Conservation (phyloP, 2,797 vertebrate species). For the Leptatherina wallacei region DNA sequence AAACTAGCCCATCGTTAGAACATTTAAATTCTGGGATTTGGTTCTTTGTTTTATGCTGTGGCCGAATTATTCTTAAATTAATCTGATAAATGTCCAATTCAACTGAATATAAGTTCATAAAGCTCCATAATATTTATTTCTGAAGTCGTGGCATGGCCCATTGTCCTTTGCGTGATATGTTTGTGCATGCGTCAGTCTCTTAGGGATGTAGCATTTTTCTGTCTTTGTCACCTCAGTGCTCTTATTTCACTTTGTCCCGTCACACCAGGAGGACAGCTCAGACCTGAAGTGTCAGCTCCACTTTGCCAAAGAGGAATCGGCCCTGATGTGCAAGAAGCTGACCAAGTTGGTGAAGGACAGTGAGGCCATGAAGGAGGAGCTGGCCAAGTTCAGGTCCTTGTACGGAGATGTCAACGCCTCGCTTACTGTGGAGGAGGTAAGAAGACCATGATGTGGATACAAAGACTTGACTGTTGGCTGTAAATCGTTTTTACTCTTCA, state of each 20-base stretch:
- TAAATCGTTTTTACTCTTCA: neutral
- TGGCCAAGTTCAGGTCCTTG: conserved; percentile 91
- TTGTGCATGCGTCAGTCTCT: neutral
- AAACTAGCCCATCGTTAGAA: neutral
- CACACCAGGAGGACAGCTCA: conserved; percentile 91
- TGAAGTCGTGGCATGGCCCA: neutral
- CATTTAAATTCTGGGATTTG: neutral
- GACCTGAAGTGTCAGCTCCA: conserved; percentile 98
- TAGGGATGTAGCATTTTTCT: conserved; percentile 18
- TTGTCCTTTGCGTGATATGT: neutral
- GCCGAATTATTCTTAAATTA: neutral
- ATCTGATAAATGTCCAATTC: neutral
- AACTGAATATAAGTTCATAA: neutral
- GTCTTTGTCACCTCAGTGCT: conserved; percentile 19
- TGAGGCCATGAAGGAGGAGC: conserved; percentile 94
- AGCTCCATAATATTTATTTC: neutral
- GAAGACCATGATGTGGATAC: neutral
- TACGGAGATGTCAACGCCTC: conserved; percentile 93
- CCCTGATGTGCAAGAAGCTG: conserved; percentile 98
- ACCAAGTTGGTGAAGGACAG: conserved; percentile 96
- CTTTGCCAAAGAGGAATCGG: conserved; percentile 97
- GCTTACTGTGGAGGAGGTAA: conserved; percentile 90
- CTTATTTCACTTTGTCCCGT: conserved; percentile 20
- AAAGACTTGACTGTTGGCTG: neutral
- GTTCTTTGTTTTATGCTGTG: neutral